phyloP scores from a whole-genome alignment of 2,888 invertebrate genomes.

The Ophonus ardosiacus region DNA sequence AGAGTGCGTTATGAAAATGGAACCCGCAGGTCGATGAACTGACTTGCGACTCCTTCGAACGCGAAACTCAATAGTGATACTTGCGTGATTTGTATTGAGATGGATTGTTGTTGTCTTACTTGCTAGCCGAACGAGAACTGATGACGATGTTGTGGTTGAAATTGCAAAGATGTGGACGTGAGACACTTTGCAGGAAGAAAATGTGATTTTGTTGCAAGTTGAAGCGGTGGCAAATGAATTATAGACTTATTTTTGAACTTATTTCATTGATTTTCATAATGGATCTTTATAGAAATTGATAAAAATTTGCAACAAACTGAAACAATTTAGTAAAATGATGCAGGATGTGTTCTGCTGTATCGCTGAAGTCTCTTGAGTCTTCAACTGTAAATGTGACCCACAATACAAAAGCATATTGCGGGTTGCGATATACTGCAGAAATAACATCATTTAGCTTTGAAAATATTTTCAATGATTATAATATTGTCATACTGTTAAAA shows the following conservation, averaged over 20 bases:
- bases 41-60: constrained; percentile 33
- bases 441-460: no score
- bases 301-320: neutral
- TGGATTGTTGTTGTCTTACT: constrained; percentile 53
- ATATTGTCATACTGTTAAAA: no score
- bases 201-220: no score
- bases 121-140: constrained; percentile 50
- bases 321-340: neutral
- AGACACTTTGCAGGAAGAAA: neutral
- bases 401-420: neutral
- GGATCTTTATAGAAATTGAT: neutral
- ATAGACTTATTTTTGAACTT: no score
- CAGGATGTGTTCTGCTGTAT: constrained; percentile 4
- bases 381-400: neutral
- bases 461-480: no score
- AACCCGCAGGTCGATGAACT: constrained; percentile 70
- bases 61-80: constrained; percentile 14
- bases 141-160: constrained; percentile 11
- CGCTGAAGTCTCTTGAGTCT: constrained; percentile 1
- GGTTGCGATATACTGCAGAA: neutral
- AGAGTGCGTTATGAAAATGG: constrained; percentile 73
- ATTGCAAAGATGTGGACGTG: neutral
- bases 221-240: no score
- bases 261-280: no score
- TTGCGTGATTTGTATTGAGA: constrained; percentile 26